These are phyloP conservation scores for Torymus auratus DNA, from an alignment of 2,888 invertebrate genomes.

Conservation along the genomic window DNA sequence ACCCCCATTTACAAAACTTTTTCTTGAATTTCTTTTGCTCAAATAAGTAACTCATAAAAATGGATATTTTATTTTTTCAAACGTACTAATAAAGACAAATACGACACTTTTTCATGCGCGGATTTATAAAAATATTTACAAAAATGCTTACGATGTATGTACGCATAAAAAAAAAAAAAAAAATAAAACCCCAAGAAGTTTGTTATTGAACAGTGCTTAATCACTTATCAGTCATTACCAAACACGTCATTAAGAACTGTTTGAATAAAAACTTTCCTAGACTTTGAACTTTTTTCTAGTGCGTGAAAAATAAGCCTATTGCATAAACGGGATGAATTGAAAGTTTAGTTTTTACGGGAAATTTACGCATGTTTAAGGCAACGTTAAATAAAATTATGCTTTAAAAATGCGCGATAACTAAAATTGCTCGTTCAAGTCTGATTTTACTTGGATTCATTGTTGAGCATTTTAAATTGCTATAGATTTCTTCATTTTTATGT, in stretches of 20 bases:
- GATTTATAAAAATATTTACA: slow-evolving; percentile 5
- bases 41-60: neutral
- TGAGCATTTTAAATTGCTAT: too few species aligned
- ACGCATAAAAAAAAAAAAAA: neutral
- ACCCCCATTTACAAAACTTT: neutral
- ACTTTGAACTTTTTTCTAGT: neutral
- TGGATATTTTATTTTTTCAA: neutral
- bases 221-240: too few species aligned
- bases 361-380: too few species aligned
- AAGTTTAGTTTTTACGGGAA: too few species aligned
- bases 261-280: neutral
- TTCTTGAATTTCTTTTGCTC: neutral
- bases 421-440: too few species aligned
- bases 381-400: too few species aligned
- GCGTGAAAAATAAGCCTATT: slow-evolving; percentile 1
- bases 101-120: neutral
- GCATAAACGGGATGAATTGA: neutral
- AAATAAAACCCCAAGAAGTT: slow-evolving; percentile 1
- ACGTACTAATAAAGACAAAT: neutral
- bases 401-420: too few species aligned
- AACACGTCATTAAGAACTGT: neutral
- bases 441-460: too few species aligned
- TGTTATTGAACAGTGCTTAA: too few species aligned
- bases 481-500: too few species aligned
- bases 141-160: slow-evolving; percentile 6